Evolutionary conservation across 1,140 invertebrate species (phyloP).

Genomic region (Lineus longissimus): DNA sequence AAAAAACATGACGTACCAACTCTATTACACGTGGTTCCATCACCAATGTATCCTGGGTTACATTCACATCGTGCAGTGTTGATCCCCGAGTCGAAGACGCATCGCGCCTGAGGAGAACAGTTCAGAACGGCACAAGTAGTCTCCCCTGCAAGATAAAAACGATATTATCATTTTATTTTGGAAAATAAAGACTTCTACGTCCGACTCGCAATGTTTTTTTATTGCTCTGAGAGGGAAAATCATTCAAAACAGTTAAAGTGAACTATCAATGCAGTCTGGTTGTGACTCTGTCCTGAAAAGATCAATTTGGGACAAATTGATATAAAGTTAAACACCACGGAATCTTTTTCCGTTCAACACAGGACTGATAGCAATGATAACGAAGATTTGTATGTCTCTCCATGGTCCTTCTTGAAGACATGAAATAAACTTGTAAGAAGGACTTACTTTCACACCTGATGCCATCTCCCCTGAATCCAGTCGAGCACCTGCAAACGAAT

Average conservation of each 20-base stretch:
- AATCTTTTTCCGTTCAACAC: too few species aligned
- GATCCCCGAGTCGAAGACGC: conserved; percentile 42
- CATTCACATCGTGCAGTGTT: conserved; percentile 39
- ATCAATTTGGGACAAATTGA: too few species aligned
- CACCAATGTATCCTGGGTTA: conserved; percentile 30
- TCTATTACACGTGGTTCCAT: conserved; percentile 27
- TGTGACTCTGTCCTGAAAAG: too few species aligned
- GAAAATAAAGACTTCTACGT: not conserved
- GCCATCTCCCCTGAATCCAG: conserved; percentile 62
- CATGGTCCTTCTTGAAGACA: too few species aligned
- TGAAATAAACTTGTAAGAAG: too few species aligned
- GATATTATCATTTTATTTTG: conserved; percentile 28
- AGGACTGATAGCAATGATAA: too few species aligned
- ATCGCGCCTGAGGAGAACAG: conserved; percentile 59
- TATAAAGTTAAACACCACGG: too few species aligned
- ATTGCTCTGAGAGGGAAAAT: too few species aligned
- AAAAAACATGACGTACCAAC: conserved; percentile 30
- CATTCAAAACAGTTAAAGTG: too few species aligned
- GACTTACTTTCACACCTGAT: conserved; percentile 28
- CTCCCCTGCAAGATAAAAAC: conserved; percentile 34
- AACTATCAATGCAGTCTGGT: too few species aligned
- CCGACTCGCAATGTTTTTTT: too few species aligned
- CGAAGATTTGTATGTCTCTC: too few species aligned
- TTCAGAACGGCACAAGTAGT: conserved; percentile 48
- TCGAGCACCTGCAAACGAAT: conserved; percentile 69